Evolutionary conservation across 1,140 invertebrate species (phyloP), one percentile per base, ranked within the genome.

Genomic region (Euwallacea fornicatus): DNA sequence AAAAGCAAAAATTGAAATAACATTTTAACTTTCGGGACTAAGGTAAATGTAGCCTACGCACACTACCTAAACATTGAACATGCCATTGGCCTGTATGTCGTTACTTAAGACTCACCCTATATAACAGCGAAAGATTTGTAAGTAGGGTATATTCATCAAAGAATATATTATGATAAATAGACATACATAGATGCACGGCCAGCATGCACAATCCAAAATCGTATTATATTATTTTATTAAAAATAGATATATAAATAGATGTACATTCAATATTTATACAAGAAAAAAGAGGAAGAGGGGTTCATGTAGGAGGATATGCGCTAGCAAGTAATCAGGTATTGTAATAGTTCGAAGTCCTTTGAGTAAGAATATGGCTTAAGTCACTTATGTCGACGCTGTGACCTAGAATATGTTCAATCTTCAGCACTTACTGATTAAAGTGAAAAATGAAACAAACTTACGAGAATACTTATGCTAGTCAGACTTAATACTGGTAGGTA

Each of bases 381-480:
- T 78, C 75, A 74, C 76, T 74, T 69, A 75, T 75, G 76, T 79
- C 78, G 73, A 78, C 75, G 69, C 74, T 78, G 72, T 78, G 77
- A 77, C 77, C 77, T 78, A 61, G 68, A 78, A 76, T 63, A 33
- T 33, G 21, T 33, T 47, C 16, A 56, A 56, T 33, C 8, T 13
- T 10, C n/a, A 15, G 21, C 21, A 60, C 16, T 60, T 41, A 13
- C 9, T 7, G 56, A 43, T n/a, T 56, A n/a, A 9, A 9, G 4
- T 13, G 16, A 15, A 21, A 56, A 56, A 56, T 2, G 9, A 66
- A 10, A 44, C 13, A 63, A 42, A 74, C 76, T 77, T 76, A 78
- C 77, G 75, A 42, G 64, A 73, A 72, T 74, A 65, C 62, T 74
- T 77, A 67, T 65, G 74, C 78, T 75, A 77, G 73, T 78, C 75